Percentiles rank a stretch among this genome's conserved stretches.
These are phyloP conservation scores for Orientallactaga sibirica DNA, from an alignment of 2,797 vertebrate species.

Conservation along the genomic window DNA sequence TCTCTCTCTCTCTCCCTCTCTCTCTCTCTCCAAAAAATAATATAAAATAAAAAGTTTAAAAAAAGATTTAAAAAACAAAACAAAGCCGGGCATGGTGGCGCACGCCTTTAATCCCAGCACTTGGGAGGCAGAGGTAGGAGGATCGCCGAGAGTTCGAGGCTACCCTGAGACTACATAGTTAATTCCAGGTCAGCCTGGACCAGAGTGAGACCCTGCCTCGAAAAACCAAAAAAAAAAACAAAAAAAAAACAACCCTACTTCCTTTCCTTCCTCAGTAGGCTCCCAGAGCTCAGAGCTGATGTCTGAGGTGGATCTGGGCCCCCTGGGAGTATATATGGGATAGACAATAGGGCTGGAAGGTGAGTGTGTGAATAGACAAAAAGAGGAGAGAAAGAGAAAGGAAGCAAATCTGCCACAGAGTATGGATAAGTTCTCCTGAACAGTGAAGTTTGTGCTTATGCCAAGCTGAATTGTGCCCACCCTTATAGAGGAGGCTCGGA, in stretches of 20 bases:
- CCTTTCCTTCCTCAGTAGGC: neutral
- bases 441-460: neutral
- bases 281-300: neutral
- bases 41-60: no score
- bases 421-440: neutral
- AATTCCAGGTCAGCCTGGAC: no score
- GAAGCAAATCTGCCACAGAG: neutral
- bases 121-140: no score
- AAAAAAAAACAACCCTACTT: neutral
- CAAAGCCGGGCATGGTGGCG: no score
- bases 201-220: no score
- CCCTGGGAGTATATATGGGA: neutral
- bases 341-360: neutral
- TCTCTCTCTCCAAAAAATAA: no score
- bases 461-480: neutral
- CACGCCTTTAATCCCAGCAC: no score
- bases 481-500: neutral
- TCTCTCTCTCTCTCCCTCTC: no score
- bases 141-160: no score
- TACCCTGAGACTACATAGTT: no score
- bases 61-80: no score
- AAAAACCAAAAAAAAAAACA: no score
- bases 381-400: neutral
- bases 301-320: neutral
- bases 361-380: neutral